Evolutionary conservation across 2,888 invertebrate species (phyloP).

Genomic region (Volucella inanis): DNA sequence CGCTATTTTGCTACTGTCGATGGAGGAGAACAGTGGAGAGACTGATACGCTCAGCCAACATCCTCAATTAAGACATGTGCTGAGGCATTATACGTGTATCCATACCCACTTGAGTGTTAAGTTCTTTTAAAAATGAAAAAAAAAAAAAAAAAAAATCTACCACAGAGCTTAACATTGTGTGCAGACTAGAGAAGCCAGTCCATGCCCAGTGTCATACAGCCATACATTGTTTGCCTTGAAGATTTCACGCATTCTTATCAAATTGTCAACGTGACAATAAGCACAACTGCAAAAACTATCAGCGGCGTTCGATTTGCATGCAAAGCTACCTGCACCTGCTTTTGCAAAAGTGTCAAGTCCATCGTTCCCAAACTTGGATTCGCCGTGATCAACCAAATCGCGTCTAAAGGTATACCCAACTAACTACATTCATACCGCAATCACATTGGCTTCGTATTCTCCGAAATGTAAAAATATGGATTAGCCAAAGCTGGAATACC

Average conservation of each 20-base stretch:
- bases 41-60: constrained; percentile 96
- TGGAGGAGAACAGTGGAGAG: constrained; percentile 89
- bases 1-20: constrained; percentile 81
- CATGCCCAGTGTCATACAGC: constrained; percentile 95
- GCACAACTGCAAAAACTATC: constrained; percentile 91
- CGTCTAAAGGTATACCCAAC: constrained; percentile 92
- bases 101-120: no score
- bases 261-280: constrained; percentile 92
- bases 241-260: constrained; percentile 89
- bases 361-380: constrained; percentile 89
- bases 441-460: constrained; percentile 90
- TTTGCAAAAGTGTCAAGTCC: constrained; percentile 92
- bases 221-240: constrained; percentile 92
- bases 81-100: no score
- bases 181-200: constrained; percentile 89
- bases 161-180: constrained; percentile 84
- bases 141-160: constrained; percentile 97
- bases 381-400: constrained; percentile 93
- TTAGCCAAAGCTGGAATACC: constrained; percentile 91
- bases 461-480: constrained; percentile 93
- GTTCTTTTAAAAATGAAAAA: no score
- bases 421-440: constrained; percentile 92
- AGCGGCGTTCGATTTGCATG: constrained; percentile 89
- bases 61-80: no score
- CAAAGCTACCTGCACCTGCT: constrained; percentile 91